Evolutionary conservation across 92 coral and sea anemone genomes (phyloP), one percentile per base, ranked within the genome.

Genomic region (Galaxea fascicularis): DNA sequence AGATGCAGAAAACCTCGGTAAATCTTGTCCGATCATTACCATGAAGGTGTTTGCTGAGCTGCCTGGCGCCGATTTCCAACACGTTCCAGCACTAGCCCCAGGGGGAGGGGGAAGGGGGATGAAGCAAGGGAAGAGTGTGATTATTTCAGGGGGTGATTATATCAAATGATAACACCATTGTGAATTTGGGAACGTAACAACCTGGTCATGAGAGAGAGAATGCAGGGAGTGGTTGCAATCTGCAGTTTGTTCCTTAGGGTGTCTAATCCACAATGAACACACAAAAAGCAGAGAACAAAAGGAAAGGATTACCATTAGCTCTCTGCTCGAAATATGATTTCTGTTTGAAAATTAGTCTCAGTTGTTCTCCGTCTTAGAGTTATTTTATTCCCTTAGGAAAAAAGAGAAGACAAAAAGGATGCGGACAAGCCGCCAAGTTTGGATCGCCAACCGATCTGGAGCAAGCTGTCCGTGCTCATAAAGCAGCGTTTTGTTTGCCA

Each of bases 371-470:
- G n/a, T 0, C 45, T 3, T 18, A 45, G 46, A 0, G 21, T 31
- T 3, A 3, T 46, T 13, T 71, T 49, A 44, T 24, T 49, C 30
- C 12, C 9, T 6, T 20, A 71, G 76, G 20, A n/a, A 8, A 4
- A 46, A 4, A 11, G 16, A 10, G 30, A 47, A 44, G 59, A 39
- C 59, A 45, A 71, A 14, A 71, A 2, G 20, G 14, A 4, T 10
- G 18, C 35, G 25, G 7, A 0, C 9, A n/a, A 71, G 76, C 53
- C 76, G 59, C 3, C 1, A 22, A n/a, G 35, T 46, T 46, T 71
- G 76, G 76, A 49, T 71, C 10, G 76, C 76, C 27, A 71, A 71
- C 52, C 76, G 76, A 35, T 16, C 1, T 7, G 76, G 76, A 21
- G 76, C 76, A 24, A 25, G 35, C 21, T 71, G 76, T n/a, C 76